Evolutionary conservation across 2,797 vertebrate species (phyloP), one percentile per base, ranked within the genome.

Genomic region (Epinephelus malabaricus): DNA sequence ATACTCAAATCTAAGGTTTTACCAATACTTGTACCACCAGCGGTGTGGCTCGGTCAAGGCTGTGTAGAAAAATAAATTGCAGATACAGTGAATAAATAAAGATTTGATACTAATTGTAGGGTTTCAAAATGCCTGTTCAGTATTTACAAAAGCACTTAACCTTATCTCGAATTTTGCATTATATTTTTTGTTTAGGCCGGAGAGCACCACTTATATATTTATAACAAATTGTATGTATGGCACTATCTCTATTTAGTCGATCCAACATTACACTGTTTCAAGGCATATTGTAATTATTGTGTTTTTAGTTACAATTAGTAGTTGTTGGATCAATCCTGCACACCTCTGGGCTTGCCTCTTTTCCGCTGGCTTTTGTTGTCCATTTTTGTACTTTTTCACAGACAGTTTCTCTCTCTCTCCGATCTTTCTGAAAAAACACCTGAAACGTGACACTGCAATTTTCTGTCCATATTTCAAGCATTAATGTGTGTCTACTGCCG

Each of bases 1-100:
- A 21, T 38, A n/a, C 60, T 81, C 49, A 54, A 74, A 60, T 76
- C 1, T 64, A 69, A 61, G 60, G 18, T 55, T 83, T 81, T 72
- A 66, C 53, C 1, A 0, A 73, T 62, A 50, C 23, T 65, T 59
- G 5, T 15, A 65, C 34, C 30, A 62, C 51, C 56, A 51, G 47
- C 9, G 4, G 13, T 47, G 21, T 45, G 54, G 38, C 27, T 64
- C 25, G 21, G 15, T 53, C 18, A 15, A 60, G 19, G 23, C 2
- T 4, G 12, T 47, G 17, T 14, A 3, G 3, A 68, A 40, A 78
- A 71, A 76, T 67, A 30, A 4, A 67, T 7, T 71, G 17, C 15
- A n/a, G 17, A 49, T 55, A 47, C 19, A 63, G 72, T 47, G 60
- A 14, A 62, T 58, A 30, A 53, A 86, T 51, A n/a, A 45, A 46